These are phyloP conservation scores for Abrostola tripartita DNA, from an alignment of 2,888 invertebrate species.

Conservation along the genomic window DNA sequence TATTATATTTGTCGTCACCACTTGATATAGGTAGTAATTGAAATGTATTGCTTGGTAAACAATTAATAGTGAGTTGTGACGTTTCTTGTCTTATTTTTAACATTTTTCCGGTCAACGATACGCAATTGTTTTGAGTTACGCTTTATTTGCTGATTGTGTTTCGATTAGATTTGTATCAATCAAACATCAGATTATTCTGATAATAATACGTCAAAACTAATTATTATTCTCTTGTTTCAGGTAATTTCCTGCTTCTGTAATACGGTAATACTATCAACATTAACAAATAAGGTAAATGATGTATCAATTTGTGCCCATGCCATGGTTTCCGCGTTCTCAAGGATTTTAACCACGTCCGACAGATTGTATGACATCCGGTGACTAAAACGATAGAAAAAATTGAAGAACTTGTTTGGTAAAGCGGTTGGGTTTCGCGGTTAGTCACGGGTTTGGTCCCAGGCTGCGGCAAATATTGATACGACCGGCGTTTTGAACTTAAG, in stretches of 20 bases:
- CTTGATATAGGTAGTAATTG: too few species aligned
- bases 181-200: too few species aligned
- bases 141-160: too few species aligned
- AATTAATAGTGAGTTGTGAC: too few species aligned
- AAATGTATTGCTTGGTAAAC: too few species aligned
- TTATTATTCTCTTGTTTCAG: slow-evolving; percentile 41
- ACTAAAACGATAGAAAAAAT: slow-evolving; percentile 6
- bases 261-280: slow-evolving; percentile 6
- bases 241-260: slow-evolving; percentile 29
- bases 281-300: slow-evolving; percentile 15
- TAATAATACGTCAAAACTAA: slow-evolving; percentile 3
- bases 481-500: too few species aligned
- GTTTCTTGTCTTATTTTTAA: too few species aligned
- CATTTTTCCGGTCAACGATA: too few species aligned
- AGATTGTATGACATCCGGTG: slow-evolving; percentile 29
- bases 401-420: neutral
- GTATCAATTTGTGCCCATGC: slow-evolving; percentile 18
- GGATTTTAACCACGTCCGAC: slow-evolving; percentile 38
- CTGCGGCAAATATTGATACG: too few species aligned
- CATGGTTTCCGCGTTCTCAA: slow-evolving; percentile 47
- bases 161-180: too few species aligned
- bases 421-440: neutral
- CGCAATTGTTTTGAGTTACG: too few species aligned
- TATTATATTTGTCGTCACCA: too few species aligned
- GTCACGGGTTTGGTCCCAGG: neutral